Evolutionary conservation across 1,140 invertebrate species (phyloP), one percentile per base, ranked within the genome.

Genomic region (Lepidurus couesii): DNA sequence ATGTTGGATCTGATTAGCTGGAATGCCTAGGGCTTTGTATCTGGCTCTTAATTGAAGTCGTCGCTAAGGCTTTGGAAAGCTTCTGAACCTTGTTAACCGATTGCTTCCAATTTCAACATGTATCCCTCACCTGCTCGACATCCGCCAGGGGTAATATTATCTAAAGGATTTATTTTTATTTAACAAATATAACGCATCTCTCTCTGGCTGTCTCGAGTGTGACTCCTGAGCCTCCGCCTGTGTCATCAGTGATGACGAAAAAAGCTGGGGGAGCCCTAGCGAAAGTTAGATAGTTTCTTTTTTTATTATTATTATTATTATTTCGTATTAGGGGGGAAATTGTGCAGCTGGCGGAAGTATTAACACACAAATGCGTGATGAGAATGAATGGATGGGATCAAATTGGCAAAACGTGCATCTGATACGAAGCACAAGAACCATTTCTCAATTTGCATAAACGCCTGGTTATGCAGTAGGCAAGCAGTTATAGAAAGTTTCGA

Each of bases 111-210:
- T 21, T 65, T 65, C 16, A 21, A 65, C 82, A 89, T 88, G 88
- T 88, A 89, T 84, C 87, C 88, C 84, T 86, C 87, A 84, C 87
- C 87, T 83, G 87, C 87, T 82, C 86, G 88, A 86, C 87, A 88
- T 84, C 87, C 87, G 85, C 87, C 87, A 85, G 86, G 87, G 86
- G 87, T 89, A 86, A 88, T 87, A 86, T 34, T 34, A 34, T 34
- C 34, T 34, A 34, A 34, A 34, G 34, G 34, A 34, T 34, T 34
- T 34, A 34, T 34, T 34, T 34, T 34, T 34, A 4, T 34, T 34
- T 34, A 34, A 2, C 4, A 3, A 26, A 26, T 26, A 26, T 26
- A 26, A 26, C 26, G 26, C 26, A 26, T 26, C 26, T 34, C 34
- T 34, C 34, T 34, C 34, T 34, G 34, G 34, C 34, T 34, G 34